These are phyloP conservation scores for Chloroceryle inda DNA, from an alignment of 2,797 vertebrate genomes.

Conservation along the genomic window DNA sequence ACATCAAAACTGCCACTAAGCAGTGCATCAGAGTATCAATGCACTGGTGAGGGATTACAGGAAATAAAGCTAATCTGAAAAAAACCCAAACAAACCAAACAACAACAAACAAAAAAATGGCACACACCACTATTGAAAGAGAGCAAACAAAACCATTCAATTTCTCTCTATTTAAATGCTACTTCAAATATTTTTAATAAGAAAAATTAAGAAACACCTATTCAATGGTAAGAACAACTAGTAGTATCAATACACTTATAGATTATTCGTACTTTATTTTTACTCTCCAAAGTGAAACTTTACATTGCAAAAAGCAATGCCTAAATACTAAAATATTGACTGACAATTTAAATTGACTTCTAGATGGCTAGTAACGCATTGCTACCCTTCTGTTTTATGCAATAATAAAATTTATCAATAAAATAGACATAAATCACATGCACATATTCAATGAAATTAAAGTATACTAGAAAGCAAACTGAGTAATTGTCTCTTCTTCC, in stretches of 20 bases:
- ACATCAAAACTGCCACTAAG: neutral
- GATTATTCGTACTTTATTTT: neutral
- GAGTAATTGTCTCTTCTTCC: neutral
- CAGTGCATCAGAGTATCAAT: neutral
- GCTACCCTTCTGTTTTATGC: neutral
- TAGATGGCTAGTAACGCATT: neutral
- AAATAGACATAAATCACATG: neutral
- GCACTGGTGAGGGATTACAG: neutral
- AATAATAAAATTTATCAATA: neutral
- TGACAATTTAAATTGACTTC: neutral
- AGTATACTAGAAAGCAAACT: neutral
- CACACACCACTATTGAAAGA: neutral
- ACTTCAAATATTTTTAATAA: neutral
- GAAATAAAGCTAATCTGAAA: neutral
- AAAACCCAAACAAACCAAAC: neutral
- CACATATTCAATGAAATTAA: neutral
- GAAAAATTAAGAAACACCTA: neutral
- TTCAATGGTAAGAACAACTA: neutral
- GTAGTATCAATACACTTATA: neutral
- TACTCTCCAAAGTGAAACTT: neutral
- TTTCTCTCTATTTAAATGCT: neutral
- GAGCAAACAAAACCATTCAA: neutral
- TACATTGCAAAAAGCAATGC: neutral
- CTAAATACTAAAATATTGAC: neutral
- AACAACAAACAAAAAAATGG: neutral